Base-by-base conservation (phyloP, 2,888 invertebrate genomes). In the Isoperla grammatica region DNA sequence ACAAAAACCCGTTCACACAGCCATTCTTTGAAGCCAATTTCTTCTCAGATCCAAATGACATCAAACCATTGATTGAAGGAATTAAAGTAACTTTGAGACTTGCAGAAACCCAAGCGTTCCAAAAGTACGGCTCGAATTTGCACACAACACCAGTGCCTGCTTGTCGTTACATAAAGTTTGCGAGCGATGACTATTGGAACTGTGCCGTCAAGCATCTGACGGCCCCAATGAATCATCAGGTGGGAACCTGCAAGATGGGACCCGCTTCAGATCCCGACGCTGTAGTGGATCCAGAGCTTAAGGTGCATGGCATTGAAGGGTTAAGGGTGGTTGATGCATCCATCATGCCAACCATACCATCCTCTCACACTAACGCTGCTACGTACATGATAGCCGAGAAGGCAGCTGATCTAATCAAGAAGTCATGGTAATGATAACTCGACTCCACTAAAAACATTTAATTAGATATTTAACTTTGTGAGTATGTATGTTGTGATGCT, bases 311-410 rank as follows among this genome's bases (percentile, higher is more conserved):
- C 1, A 76, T 94, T 0, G 76, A 83, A 57, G 87, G 89, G 11
- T 76, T 94, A 22, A 78, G 93, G 64, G 90, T 93, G 15, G 86
- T 92, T 66, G 93, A 93, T 70, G 91, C 90, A 22, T 89, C 90
- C 68, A 85, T 93, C 66, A 93, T 93, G 90, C 93, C 93, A 0
- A 87, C 87, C 1, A 89, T 93, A 67, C 86, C 86, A 23, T 90
- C 90, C 69, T 93, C 93, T 6, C 93, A 94, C 70, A 93, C 93
- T 1, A 92, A 93, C 72, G 94, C 93, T 0, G 91, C 93, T 0
- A 85, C 87, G 12, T 90, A 93, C 54, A 93, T 93, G 93, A 89
- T 93, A 29, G 93, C 85, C 0, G 93, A 94, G 70, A 93, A 92
- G 71, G 92, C 90, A 5, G 82, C 92, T 0, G 93, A 92, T 76